phyloP scores from a whole-genome alignment of 1,140 invertebrate genomes.

The Drosophila insularis region DNA sequence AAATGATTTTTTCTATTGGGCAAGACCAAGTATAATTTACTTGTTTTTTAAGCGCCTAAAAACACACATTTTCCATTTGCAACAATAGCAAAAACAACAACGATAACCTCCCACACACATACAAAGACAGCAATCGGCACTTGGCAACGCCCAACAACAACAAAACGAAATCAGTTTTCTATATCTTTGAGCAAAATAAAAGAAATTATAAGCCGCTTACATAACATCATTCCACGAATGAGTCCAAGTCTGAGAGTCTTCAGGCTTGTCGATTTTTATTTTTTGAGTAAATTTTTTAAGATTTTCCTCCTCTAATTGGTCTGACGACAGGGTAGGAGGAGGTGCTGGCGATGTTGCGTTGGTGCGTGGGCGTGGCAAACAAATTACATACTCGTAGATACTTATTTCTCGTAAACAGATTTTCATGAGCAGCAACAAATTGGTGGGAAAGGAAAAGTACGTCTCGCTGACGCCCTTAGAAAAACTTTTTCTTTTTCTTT shows the following conservation, averaged over 20 bases:
- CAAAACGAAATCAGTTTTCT: slow-evolving; percentile 30
- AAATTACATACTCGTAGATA: slow-evolving; percentile 36
- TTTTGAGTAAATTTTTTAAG: slow-evolving; percentile 35
- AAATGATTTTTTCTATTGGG: not conserved
- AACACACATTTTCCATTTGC: slow-evolving; percentile 68
- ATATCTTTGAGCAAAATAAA: slow-evolving; percentile 29
- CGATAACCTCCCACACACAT: slow-evolving; percentile 23
- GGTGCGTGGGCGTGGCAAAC: slow-evolving; percentile 49
- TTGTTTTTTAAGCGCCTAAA: slow-evolving; percentile 49
- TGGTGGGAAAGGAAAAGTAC: slow-evolving; percentile 33
- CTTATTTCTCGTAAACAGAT: slow-evolving; percentile 48
- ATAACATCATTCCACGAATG: slow-evolving; percentile 54
- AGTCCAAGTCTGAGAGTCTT: slow-evolving; percentile 33
- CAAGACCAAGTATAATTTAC: slow-evolving; percentile 52
- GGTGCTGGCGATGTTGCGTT: not conserved
- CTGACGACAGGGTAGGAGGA: not conserved
- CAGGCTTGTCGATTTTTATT: not conserved
- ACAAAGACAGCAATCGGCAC: slow-evolving; percentile 36
- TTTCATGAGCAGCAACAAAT: slow-evolving; percentile 31
- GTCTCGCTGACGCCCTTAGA: slow-evolving; percentile 50
- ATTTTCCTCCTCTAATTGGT: slow-evolving; percentile 45
- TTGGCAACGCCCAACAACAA: slow-evolving; percentile 46
- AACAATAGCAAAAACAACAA: slow-evolving; percentile 39
- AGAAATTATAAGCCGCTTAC: slow-evolving; percentile 64
- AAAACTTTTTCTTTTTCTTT: slow-evolving; percentile 38